Base-by-base conservation (phyloP, 37 sponge, comb jelly and placozoan genomes). In the Beroe forskalii region DNA sequence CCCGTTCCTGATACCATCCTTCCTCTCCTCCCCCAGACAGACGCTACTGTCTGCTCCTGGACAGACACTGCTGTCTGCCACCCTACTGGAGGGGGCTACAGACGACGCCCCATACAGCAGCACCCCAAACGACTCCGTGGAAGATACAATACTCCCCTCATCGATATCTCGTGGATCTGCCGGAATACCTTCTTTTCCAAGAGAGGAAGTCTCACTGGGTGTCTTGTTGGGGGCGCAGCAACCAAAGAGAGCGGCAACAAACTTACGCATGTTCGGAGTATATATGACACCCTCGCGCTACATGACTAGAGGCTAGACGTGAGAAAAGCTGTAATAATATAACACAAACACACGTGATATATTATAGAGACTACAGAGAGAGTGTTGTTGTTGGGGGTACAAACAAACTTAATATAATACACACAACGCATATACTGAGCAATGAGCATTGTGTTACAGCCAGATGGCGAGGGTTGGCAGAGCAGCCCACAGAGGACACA, bases 191-290 rank as follows among this genome's bases (percentile, higher is more conserved):
- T 64, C 66, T 19, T 63, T 30, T 19, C 39, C 72, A 2, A 69
- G 32, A 6, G 72, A 69, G 38, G 72, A 14, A 3, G 38, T 36
- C 55, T 48, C 12, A 17, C 33, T 32, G 38, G 72, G 37, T 14
- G 72, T 35, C 19, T 37, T 33, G 32, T 37, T 27, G 37, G 72
- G 72, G 1, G 72, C 72, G 38, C 72, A 69, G 38, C 72, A 69
- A 17, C 33, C 72, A 36, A 69, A 69, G 37, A 69, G 32, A 33
- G 72, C 72, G 32, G 72, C 72, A 32, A 69, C 72, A 69, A 69
- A 69, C 38, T 32, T 69, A 19, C 72, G 72, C 72, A 69, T 69
- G 19, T 14, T 17, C 55, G 12, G 12, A 48, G 12, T 17, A 48
- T 48, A 48, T 48, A 48, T 48, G 55, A 12, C n/a, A n/a, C n/a